Evolutionary conservation across 2,797 vertebrate species (phyloP), one percentile per base, ranked within the genome.

Genomic region (Coreius guichenoti): DNA sequence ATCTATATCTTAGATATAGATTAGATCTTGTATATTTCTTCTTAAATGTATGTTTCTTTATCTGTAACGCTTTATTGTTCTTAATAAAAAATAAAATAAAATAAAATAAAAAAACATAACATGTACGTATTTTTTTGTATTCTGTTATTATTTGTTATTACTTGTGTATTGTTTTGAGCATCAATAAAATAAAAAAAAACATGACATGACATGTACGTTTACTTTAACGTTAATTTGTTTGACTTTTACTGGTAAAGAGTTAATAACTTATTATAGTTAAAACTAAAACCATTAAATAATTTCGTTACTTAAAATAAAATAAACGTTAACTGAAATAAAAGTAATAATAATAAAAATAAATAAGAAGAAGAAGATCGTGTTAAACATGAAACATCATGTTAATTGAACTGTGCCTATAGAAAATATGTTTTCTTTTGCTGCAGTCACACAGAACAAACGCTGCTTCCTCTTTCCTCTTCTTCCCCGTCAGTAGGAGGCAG

Each of bases 401-500:
- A 67, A 67, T 16, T 67, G 33, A 67, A 31, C 63, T 8, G 56
- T 61, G 29, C 29, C 63, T 16, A 26, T n/a, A 17, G 3, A 67
- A 17, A 67, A 31, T 58, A 61, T 36, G 8, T 36, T 19, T 68
- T 19, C 0, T 19, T 33, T 65, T 26, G 5, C 29, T 19, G 29
- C 5, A 61, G 13, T 26, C 58, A 16, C 58, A 16, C 23, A 5
- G 17, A 54, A 36, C 33, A 39, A 17, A 31, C 17, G 26, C 49
- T 8, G 21, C 51, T 39, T 77, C 51, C 33, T 2, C 23, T 5
- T 26, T 79, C 8, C n/a, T 65, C 43, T 12, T 65, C 77, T 29
- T 85, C 83, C 83, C 7, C 67, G 39, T 8, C 83, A 65, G 29
- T n/a, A 73, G 83, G 31, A 51, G 83, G 76, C 83, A 73, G 75